phyloP scores from a whole-genome alignment of 2,888 invertebrate genomes.

The Holacanthella duospinosa region DNA sequence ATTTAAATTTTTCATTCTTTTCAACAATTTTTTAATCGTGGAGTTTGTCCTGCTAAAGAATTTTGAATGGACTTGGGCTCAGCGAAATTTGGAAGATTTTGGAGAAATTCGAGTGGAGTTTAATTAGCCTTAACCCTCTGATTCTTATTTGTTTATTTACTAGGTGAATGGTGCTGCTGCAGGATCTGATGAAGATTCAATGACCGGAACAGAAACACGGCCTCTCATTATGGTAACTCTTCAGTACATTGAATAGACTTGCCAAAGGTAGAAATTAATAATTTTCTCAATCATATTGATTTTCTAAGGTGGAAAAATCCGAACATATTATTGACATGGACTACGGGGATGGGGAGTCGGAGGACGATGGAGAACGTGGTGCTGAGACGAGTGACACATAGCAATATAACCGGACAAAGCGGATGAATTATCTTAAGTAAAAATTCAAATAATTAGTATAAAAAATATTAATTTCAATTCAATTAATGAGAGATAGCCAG shows the following conservation, averaged over 20 bases:
- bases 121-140: not conserved
- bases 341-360: not conserved
- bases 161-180: constrained; percentile 3
- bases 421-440: not conserved
- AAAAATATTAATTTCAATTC: too few relatives aligned
- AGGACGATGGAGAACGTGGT: not conserved
- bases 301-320: not conserved
- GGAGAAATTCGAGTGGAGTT: not conserved
- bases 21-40: too few relatives aligned
- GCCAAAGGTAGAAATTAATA: too few relatives aligned
- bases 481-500: too few relatives aligned
- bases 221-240: not conserved
- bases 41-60: too few relatives aligned
- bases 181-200: constrained; percentile 8
- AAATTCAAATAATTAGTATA: too few relatives aligned
- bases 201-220: not conserved
- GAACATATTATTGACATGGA: not conserved
- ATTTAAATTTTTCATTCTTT: too few relatives aligned
- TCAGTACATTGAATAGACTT: too few relatives aligned
- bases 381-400: not conserved
- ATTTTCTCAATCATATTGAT: not conserved
- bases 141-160: not conserved
- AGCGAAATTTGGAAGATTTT: too few relatives aligned
- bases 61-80: too few relatives aligned
- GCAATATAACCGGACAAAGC: too few relatives aligned